Evolutionary conservation across 2,113 vertebrate genomes (phyloP), one percentile per base, ranked within the genome.

Genomic region (Ptychochromis oligacanthus): DNA sequence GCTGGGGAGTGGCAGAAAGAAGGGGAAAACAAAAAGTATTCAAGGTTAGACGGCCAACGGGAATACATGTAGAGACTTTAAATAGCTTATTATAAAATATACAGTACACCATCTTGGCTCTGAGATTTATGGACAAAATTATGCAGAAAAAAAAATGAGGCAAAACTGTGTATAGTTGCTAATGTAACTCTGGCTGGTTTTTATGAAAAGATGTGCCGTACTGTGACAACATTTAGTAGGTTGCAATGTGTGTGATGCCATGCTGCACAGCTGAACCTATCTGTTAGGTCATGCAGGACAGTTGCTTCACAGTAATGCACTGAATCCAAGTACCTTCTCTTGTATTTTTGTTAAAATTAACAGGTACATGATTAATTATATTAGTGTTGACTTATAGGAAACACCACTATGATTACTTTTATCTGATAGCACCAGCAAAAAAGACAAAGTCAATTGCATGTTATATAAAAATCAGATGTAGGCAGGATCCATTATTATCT

Each of bases 1-100:
- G 22, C n/a, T 18, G 20, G 74, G 60, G 74, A 59, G 62, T 74
- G 62, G 28, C 72, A 81, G 82, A 77, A 28, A 43, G 62, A 24
- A 52, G 12, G 20, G 54, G 10, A 38, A 24, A 38, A 81, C 75
- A 79, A 75, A 70, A 79, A 78, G 55, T 40, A 14, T 64, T 81
- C 28, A 81, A 72, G 28, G 61, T 28, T 28, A 70, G 67, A 87
- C 17, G 7, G 4, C 26, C 12, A 9, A 11, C 26, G 55, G 64
- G 55, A 43, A 58, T 31, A 40, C 46, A 22, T 77, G 61, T 57
- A 64, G 40, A 61, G 57, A 57, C 14, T 15, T 72, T n/a, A 65
- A 79, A 61, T 31, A 62, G 6, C 67, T 34, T 18, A 31, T 54
- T 54, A 54, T 17, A 54, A 54, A 34, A 72, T 52, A 72, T 3